Base-by-base conservation (phyloP, 30 jellyfish, hydroid and myxozoan genomes). In the Aurelia sp. region DNA sequence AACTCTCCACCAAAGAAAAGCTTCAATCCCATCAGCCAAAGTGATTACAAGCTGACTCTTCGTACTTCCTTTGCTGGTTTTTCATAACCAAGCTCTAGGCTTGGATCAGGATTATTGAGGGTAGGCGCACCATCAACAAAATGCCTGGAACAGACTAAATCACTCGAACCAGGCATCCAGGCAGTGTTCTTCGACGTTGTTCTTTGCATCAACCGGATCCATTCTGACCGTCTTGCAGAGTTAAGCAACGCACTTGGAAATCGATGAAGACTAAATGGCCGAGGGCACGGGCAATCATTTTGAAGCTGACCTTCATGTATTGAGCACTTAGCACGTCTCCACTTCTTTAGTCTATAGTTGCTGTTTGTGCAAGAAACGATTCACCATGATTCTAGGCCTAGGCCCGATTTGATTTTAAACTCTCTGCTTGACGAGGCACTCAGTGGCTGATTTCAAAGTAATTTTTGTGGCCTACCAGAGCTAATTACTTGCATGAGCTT, bases 111-210 rank as follows among this genome's bases (percentile, higher is more conserved):
- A 69, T 80, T 62, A 66, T 18, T 21, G 66, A 59, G 88, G 33
- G 91, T 80, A n/a, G 91, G 86, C 44, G 31, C 58, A 22, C 74
- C 74, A 20, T 44, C 91, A 21, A 21, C 85, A 40, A 63, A 80
- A 20, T 80, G 91, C 22, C 33, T 31, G 50, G 84, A 38, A 53
- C 91, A 80, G 21, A 80, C 91, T n/a, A 44, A 13, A 66, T 80
- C 91, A 44, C 71, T 47, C 20, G 15, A 15, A 16, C 91, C 83
- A 47, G 91, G 91, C 35, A 5, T 19, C 91, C 88, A 80, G 59
- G 50, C 52, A 62, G 57, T 20, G 21, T 69, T 69, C 18, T 33
- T 66, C 16, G 35, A 62, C 2, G 80, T 69, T 17, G 62, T 69
- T 19, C 80, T 24, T 13, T 18, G 35, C 24, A 69, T 69, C 80